Base-by-base conservation (phyloP, 2,797 vertebrate species). In the Takifugu rubripes region DNA sequence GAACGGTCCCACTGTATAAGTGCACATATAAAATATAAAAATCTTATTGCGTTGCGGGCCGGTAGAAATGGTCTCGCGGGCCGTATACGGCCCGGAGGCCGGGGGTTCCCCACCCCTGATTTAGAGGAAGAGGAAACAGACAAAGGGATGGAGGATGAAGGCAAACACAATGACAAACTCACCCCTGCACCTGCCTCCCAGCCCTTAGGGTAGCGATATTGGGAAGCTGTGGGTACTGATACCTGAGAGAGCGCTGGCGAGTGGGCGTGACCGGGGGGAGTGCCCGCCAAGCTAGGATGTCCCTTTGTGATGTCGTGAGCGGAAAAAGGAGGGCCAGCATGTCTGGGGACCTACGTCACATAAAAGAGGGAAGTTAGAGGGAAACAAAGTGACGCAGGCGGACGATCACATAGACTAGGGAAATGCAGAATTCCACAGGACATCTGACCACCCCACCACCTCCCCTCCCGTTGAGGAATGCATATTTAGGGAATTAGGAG, bases 181-280 rank as follows among this genome's bases (percentile, higher is more conserved):
- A 89, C 86, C 72, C 85, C 92, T 93, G 80, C 88, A 64, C 86
- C 88, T 84, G 89, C 53, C 76, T 91, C 91, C 90, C 90, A 91
- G 87, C 87, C 87, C 82, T 91, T 92, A 69, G 90, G 74, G 81
- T 88, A 90, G 79, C 90, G 91, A 86, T 90, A 90, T 42, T 77
- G 85, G 78, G 86, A 85, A 76, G 85, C 84, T 59, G 90, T 84
- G 81, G 88, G 75, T 77, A 90, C 68, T 58, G 90, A 90, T 94
- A 99, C 95, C 94, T 98, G 97, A 92, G 96, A 94, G 81, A 98
- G 94, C 81, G 93, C 93, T 57, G 94, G 92, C 77, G 96, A 95
- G 72, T 96, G 92, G 43, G 93, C 93, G 84, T 97, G 97, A 87
- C 94, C 95, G 17, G 96, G 94, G 21, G 96, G 95, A 1, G 96